Conservation (phyloP, 2,888 invertebrate genomes). For the Pristionchus exspectatus region DNA sequence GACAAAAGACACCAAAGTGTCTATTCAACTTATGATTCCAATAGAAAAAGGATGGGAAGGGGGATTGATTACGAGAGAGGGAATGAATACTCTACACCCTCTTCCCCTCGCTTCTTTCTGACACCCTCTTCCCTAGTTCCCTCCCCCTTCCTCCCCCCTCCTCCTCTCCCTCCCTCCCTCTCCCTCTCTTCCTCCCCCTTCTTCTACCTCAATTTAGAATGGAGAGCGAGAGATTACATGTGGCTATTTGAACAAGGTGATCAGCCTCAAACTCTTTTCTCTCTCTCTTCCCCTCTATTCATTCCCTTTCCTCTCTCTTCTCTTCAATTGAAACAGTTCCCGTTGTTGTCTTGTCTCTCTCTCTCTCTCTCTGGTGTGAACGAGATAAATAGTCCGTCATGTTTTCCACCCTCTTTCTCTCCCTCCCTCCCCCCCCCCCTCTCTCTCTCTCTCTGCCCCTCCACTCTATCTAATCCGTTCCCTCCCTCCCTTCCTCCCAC, state of each 20-base stretch:
- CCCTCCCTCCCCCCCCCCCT: not conserved
- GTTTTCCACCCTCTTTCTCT: not conserved
- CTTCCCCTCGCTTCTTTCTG: too few species aligned
- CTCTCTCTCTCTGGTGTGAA: not conserved
- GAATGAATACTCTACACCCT: not conserved
- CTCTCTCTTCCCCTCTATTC: not conserved
- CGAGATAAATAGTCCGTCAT: slow-evolving; percentile 16
- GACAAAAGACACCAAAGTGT: not conserved
- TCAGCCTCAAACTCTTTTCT: slow-evolving; percentile 23
- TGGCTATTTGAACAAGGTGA: slow-evolving; percentile 27
- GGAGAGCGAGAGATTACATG: slow-evolving; percentile 45
- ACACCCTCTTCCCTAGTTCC: not conserved
- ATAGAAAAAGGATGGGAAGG: not conserved
- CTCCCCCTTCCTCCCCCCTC: not conserved
- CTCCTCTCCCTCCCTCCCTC: not conserved
- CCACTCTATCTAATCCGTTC: not conserved
- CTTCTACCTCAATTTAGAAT: slow-evolving; percentile 37
- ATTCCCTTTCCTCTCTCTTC: not conserved
- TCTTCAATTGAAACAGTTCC: slow-evolving; percentile 30
- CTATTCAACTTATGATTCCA: not conserved
- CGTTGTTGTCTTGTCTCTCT: not conserved
- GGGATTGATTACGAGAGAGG: not conserved
- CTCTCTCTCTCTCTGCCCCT: slow-evolving; percentile 3
- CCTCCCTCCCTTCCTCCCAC: not conserved
- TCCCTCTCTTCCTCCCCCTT: slow-evolving; percentile 2